Percentiles rank a stretch among this genome's conserved stretches.
Conservation (phyloP, 53 echinoderm and acorn worm species). For the Apostichopus leukothele region DNA sequence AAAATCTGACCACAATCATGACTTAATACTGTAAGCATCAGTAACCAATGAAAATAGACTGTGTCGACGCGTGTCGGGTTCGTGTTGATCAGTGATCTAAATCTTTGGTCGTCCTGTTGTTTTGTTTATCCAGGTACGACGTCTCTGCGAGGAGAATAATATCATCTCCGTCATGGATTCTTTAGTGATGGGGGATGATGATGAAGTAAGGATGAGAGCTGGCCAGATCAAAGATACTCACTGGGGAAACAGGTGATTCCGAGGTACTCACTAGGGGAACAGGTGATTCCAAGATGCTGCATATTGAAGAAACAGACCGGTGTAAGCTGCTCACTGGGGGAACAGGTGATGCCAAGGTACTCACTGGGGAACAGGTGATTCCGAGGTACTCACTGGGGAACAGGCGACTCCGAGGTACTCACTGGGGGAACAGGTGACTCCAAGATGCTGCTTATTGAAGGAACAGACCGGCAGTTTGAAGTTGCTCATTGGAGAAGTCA, state of each 20-base stretch:
- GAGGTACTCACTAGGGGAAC: too few relatives aligned
- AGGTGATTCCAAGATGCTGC: not conserved
- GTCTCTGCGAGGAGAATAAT: not conserved
- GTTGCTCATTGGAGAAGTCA: too few relatives aligned
- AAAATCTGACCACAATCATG: not conserved
- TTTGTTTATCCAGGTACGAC: not conserved
- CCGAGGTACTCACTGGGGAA: too few relatives aligned
- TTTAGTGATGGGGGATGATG: not conserved
- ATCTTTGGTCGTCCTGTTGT: not conserved
- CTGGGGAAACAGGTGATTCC: not conserved
- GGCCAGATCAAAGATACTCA: not conserved
- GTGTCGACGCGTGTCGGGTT: not conserved
- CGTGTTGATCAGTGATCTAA: not conserved
- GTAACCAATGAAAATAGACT: not conserved
- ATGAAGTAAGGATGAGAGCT: not conserved
- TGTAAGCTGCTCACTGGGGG: too few relatives aligned
- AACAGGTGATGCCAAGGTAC: too few relatives aligned
- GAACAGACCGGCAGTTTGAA: too few relatives aligned
- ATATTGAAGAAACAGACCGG: too few relatives aligned
- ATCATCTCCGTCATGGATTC: conserved; percentile 17
- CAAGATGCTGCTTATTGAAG: too few relatives aligned
- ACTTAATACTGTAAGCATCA: not conserved
- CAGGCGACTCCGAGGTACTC: too few relatives aligned
- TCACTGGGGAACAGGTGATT: too few relatives aligned
- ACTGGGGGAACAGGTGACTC: not conserved